Evolutionary conservation across 1,140 invertebrate species (phyloP).

Genomic region (Holotrichia oblita): DNA sequence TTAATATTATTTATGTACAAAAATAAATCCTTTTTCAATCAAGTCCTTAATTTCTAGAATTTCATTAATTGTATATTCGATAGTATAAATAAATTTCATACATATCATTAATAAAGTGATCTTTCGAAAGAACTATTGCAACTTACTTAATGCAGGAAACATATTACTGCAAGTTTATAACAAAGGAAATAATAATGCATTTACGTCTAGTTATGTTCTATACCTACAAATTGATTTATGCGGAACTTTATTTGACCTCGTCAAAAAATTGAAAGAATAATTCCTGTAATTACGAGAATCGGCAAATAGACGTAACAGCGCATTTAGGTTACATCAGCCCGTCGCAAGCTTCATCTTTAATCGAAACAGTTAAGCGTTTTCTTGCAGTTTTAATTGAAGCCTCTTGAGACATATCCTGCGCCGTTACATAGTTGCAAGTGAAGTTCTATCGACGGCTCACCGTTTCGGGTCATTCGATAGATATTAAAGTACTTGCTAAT

Average conservation of each 20-base stretch:
- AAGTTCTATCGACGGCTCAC: no score
- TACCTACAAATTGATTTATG: background rate
- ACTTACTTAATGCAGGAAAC: background rate
- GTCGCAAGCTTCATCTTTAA: background rate
- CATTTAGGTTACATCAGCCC: background rate
- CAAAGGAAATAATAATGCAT: background rate
- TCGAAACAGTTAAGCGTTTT: background rate
- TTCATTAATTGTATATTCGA: no score
- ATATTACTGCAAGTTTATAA: background rate
- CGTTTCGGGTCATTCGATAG: no score
- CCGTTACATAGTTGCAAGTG: background rate
- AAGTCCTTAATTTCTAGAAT: no score
- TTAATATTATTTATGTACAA: no score
- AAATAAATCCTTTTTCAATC: no score
- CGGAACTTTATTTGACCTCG: slow-evolving; percentile 13
- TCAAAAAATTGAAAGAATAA: slow-evolving; percentile 12
- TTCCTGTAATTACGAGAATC: slow-evolving; percentile 8
- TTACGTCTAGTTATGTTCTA: background rate
- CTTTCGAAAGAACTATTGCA: no score
- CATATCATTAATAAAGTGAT: no score
- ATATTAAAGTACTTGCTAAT: no score
- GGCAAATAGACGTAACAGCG: background rate
- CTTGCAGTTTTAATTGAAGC: slow-evolving; percentile 15
- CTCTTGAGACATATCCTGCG: background rate
- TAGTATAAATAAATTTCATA: no score